These are phyloP conservation scores for Pelosia muscerda DNA, from an alignment of 2,888 invertebrate genomes.

Conservation along the genomic window DNA sequence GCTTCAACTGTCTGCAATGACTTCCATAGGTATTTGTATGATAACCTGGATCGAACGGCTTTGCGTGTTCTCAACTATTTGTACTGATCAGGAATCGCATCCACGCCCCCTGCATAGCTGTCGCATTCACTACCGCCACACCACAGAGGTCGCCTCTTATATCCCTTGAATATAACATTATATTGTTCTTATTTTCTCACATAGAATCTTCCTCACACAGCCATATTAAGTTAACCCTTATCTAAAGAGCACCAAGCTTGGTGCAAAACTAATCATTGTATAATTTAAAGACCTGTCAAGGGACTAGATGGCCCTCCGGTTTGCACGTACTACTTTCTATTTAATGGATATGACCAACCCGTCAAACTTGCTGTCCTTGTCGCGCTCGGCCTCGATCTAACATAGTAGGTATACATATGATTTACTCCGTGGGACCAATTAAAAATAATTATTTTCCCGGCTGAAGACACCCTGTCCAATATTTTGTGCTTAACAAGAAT, in stretches of 20 bases:
- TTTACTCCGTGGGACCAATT: slow-evolving; percentile 53
- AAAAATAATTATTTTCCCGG: slow-evolving; percentile 14
- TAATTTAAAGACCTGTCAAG: slow-evolving; percentile 59
- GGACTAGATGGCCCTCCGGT: slow-evolving; percentile 53
- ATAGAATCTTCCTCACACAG: neutral
- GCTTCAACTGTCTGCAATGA: no score
- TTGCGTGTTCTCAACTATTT: no score
- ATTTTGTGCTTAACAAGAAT: no score
- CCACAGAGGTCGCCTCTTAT: no score
- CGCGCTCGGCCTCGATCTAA: slow-evolving; percentile 53
- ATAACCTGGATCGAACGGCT: no score
- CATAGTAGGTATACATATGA: slow-evolving; percentile 40
- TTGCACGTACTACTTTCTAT: slow-evolving; percentile 61
- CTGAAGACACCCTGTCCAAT: neutral
- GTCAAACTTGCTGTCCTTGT: slow-evolving; percentile 66
- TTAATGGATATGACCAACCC: slow-evolving; percentile 60
- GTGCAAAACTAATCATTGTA: slow-evolving; percentile 59
- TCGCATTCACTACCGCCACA: no score
- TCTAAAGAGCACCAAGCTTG: slow-evolving; percentile 25
- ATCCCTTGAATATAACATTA: neutral
- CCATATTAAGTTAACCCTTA: neutral
- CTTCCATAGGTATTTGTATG: no score
- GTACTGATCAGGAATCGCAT: no score
- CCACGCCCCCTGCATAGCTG: no score
- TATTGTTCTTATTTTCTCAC: no score